phyloP scores from a whole-genome alignment of 1,140 invertebrate species.

The Antheraea mylitta region DNA sequence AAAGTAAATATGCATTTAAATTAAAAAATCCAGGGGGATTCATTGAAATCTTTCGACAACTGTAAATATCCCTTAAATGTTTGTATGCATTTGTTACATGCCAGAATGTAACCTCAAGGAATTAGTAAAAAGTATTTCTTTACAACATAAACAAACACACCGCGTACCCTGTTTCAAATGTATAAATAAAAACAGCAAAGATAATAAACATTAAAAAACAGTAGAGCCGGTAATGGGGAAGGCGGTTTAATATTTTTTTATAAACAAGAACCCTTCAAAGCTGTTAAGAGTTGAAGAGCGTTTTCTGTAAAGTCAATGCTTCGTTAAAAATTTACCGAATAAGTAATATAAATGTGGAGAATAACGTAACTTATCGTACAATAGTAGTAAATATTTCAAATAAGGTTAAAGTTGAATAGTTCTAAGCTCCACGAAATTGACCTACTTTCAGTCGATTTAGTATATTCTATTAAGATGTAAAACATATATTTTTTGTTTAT shows the following conservation, averaged over 20 bases:
- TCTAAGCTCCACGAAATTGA: too few species aligned
- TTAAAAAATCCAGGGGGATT: too few species aligned
- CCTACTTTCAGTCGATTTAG: too few species aligned
- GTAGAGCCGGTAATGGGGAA: neutral
- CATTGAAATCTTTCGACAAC: too few species aligned
- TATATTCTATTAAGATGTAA: too few species aligned
- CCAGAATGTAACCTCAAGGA: neutral
- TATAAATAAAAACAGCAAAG: neutral
- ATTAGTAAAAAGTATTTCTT: neutral
- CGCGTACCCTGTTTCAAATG: conserved; percentile 7
- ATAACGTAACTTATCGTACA: neutral
- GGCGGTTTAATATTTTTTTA: conserved; percentile 7
- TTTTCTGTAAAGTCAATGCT: neutral
- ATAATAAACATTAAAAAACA: conserved; percentile 5
- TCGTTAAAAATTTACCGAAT: neutral
- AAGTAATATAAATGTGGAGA: neutral
- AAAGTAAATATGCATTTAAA: too few species aligned
- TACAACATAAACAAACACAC: neutral
- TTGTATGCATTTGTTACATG: neutral
- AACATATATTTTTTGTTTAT: too few species aligned
- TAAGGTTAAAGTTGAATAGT: too few species aligned
- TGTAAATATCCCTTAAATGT: neutral
- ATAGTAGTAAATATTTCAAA: neutral
- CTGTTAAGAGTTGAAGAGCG: neutral
- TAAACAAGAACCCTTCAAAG: conserved; percentile 16